phyloP scores from a whole-genome alignment of 2,888 invertebrate species.

The Lottia gigantea region DNA sequence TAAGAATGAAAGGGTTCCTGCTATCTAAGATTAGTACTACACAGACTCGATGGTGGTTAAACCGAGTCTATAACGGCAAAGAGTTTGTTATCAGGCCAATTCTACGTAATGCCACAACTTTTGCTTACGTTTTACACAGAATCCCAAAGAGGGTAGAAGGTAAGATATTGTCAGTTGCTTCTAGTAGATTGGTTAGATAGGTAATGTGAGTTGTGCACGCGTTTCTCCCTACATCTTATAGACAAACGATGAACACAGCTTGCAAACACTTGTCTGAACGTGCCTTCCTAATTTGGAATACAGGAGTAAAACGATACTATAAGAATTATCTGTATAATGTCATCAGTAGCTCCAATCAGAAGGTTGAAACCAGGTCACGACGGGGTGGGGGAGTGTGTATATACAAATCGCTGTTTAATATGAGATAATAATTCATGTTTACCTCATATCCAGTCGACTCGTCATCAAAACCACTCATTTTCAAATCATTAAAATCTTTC shows the following conservation, averaged over 20 bases:
- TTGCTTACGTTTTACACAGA: slow-evolving; percentile 1
- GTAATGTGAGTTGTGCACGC: slow-evolving; percentile 7
- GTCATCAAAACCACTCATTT: too few relatives aligned
- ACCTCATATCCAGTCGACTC: too few relatives aligned
- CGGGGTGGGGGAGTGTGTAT: background rate
- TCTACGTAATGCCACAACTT: background rate
- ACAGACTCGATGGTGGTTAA: background rate
- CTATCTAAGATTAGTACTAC: background rate
- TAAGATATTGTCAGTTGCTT: slow-evolving; percentile 5
- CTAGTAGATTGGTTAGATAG: slow-evolving; percentile 9
- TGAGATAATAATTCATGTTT: too few relatives aligned
- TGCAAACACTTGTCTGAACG: slow-evolving; percentile 15
- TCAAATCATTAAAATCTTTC: too few relatives aligned
- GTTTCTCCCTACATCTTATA: background rate
- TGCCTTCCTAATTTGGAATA: slow-evolving; percentile 29
- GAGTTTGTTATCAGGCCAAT: background rate
- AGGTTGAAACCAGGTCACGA: background rate
- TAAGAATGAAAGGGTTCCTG: too few relatives aligned
- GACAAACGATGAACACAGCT: slow-evolving; percentile 1
- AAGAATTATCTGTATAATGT: slow-evolving; percentile 3
- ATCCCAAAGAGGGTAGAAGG: slow-evolving; percentile 7
- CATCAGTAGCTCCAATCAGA: slow-evolving; percentile 2
- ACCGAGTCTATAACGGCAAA: background rate
- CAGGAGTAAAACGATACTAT: slow-evolving; percentile 21
- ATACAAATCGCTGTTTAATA: background rate